A percentile compares a stretch with the other conserved stretches of the same genome.
Conservation (phyloP, 2,113 vertebrate genomes). For the Pterocles orientalis region DNA sequence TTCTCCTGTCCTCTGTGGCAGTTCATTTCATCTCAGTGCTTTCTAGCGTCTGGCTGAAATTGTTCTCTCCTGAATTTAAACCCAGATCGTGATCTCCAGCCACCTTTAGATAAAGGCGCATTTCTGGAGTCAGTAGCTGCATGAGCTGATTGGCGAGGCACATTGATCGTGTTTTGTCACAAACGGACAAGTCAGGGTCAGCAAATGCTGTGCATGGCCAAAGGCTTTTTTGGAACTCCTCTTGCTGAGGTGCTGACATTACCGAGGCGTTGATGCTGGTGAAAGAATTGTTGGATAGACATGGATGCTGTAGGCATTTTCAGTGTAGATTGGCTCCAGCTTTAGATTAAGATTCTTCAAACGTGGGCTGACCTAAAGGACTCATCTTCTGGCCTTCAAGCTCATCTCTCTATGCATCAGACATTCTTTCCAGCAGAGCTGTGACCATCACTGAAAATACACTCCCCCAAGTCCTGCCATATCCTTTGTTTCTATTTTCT, state of each 20-base stretch:
- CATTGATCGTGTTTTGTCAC: neutral
- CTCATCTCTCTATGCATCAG: neutral
- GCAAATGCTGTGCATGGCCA: neutral
- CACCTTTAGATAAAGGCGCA: neutral
- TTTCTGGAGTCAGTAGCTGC: neutral
- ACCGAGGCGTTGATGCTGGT: neutral
- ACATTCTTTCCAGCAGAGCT: neutral
- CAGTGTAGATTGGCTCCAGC: neutral
- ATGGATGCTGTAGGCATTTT: neutral
- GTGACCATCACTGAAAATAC: neutral
- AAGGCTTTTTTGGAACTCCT: neutral
- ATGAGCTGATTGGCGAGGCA: neutral
- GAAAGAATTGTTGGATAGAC: neutral
- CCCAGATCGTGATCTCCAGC: neutral
- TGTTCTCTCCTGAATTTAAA: neutral
- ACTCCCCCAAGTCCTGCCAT: neutral
- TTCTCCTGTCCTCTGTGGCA: neutral
- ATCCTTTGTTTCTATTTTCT: constrained; percentile 2
- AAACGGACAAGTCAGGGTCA: neutral
- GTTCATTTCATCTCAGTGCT: neutral
- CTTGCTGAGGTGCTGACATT: neutral
- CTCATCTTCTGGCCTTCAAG: neutral
- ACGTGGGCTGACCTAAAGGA: neutral
- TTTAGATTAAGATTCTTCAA: neutral
- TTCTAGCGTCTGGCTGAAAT: neutral